Evolutionary conservation across 1,140 invertebrate genomes (phyloP), one percentile per base, ranked within the genome.

Genomic region (Phocides pigmalion): DNA sequence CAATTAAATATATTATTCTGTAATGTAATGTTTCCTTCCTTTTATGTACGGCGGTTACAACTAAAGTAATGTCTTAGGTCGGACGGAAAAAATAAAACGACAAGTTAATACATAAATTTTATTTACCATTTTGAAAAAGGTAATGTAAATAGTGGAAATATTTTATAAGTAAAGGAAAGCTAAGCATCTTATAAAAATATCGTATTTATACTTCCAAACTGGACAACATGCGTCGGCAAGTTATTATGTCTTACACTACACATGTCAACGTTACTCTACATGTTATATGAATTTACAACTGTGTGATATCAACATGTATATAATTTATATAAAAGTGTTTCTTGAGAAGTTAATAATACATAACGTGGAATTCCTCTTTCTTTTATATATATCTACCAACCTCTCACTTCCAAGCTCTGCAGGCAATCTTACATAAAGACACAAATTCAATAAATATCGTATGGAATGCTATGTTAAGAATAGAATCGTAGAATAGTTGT

Each of bases 131-230:
- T 79, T 76, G 59, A 76, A 72, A 77, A 72, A 75, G 66, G 70
- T 73, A 70, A 86, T 90, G 86, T 88, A 90, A 89, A 89, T 88
- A 90, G 84, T 87, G 77, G 71, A 81, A 86, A 80, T 81, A 82
- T 84, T 83, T 80, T 76, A 47, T 59, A 84, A 77, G 72, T 84
- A 90, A 82, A 88, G 77, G 80, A 87, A 89, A 88, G 88, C 88
- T 88, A 90, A 90, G 88, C 88, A 82, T 90, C 75, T 90, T 90
- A 90, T 75, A 90, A 90, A 90, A 90, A 90, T 90, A 90, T 86
- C 68, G 47, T 76, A 81, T 82, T 81, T 69, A 79, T 82, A 77
- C 49, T 72, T 81, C 76, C 73, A 73, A 81, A 79, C 68, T 83
- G 82, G 81, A 85, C 81, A 79, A 82, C 66, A 82, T 75, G 68